Conservation (phyloP, 1,140 invertebrate genomes). For the Teleopsis dalmanni region DNA sequence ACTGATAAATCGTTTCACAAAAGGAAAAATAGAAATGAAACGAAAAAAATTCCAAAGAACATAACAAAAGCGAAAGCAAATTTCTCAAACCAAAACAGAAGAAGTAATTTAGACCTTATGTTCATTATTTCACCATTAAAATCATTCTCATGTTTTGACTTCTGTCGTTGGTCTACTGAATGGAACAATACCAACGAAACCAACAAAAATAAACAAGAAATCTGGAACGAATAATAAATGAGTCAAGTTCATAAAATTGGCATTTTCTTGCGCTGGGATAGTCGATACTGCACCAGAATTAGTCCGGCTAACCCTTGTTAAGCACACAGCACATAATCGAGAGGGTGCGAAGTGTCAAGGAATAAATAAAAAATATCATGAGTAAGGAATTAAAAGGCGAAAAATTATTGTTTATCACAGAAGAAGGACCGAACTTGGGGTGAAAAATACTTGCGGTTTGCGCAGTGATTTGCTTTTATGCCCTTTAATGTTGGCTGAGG, state of each 20-base stretch:
- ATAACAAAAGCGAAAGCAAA: too few relatives aligned
- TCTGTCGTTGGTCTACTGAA: too few relatives aligned
- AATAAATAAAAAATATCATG: neutral
- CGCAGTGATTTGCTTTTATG: conserved; percentile 2
- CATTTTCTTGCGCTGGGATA: too few relatives aligned
- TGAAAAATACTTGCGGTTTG: conserved; percentile 1
- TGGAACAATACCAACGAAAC: too few relatives aligned
- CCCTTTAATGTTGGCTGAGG: conserved; percentile 7
- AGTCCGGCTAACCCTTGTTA: neutral
- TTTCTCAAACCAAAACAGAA: too few relatives aligned
- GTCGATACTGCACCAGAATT: conserved; percentile 3
- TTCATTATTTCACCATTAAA: too few relatives aligned
- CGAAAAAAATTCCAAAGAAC: too few relatives aligned
- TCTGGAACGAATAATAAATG: conserved; percentile 10
- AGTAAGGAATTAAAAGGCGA: neutral
- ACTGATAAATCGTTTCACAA: too few relatives aligned
- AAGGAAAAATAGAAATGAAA: too few relatives aligned
- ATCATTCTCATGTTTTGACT: too few relatives aligned
- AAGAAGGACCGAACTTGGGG: neutral
- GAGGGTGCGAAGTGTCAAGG: conserved; percentile 1
- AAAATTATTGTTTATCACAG: conserved; percentile 1
- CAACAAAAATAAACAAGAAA: too few relatives aligned
- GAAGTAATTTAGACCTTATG: too few relatives aligned
- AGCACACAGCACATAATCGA: neutral
- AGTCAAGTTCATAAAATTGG: conserved; percentile 9